Conservation (phyloP, 1,140 invertebrate genomes). For the Ips nitidus region DNA sequence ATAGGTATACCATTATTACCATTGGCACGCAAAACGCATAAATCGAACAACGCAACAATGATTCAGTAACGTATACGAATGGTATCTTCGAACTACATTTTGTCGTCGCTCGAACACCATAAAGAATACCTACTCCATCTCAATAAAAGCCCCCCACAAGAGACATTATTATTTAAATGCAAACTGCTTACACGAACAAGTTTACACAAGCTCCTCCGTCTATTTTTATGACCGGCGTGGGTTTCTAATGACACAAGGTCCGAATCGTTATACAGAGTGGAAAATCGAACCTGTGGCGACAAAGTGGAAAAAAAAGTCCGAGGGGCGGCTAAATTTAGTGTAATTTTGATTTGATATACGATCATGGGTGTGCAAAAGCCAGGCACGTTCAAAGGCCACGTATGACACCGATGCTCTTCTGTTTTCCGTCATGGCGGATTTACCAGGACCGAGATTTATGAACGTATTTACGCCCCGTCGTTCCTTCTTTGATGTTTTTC, state of each 20-base stretch:
- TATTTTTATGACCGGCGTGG: conserved; percentile 3
- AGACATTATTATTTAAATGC: conserved; percentile 15
- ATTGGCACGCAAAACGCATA: too few relatives aligned
- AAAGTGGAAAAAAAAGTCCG: background rate
- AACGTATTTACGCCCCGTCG: conserved; percentile 8
- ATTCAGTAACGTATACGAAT: too few relatives aligned
- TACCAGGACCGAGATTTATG: conserved; percentile 12
- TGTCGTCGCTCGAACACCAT: background rate
- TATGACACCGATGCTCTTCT: conserved; percentile 18
- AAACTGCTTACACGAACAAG: conserved; percentile 1
- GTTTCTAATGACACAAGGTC: conserved; percentile 7
- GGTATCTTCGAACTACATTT: background rate
- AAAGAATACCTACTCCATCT: background rate
- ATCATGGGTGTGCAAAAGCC: conserved; percentile 7
- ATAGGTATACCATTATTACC: too few relatives aligned
- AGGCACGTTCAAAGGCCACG: conserved; percentile 10
- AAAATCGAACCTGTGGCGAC: background rate
- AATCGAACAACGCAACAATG: too few relatives aligned
- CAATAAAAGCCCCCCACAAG: conserved; percentile 2
- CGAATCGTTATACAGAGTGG: background rate
- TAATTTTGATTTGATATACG: conserved; percentile 9
- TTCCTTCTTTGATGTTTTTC: conserved; percentile 11
- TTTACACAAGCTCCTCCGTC: conserved; percentile 2
- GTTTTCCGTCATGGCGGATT: conserved; percentile 17
- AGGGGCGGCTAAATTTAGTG: background rate